Base-by-base conservation (phyloP, 2,888 invertebrate genomes). In the Platycheirus albimanus region DNA sequence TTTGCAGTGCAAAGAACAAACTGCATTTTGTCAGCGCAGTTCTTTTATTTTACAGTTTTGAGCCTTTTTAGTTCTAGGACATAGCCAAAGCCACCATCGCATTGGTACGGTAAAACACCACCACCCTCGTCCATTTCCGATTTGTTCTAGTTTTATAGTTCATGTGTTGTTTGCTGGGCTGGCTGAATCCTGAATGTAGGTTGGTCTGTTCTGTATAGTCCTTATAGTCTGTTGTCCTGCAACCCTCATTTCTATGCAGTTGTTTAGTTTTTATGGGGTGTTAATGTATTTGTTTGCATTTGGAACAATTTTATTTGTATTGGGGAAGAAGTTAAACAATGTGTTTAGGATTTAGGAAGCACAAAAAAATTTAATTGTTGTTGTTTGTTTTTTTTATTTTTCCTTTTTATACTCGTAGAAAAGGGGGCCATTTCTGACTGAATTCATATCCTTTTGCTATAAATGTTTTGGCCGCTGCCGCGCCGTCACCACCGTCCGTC, bases 231-330 rank as follows among this genome's bases (percentile, higher is more conserved):
- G 45, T 17, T 67, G 47, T 36, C 56, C 47, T 58, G 61, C 61
- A 47, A 54, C 64, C 45, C 70, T 19, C 49, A 15, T 51, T 36
- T 61, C 61, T 61, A 38, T 81, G 66, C 70, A 71, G 66, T 81
- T 81, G 66, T 71, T 64, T 76, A 81, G 80, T 71, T 81, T 78
- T 81, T 81, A 81, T 81, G 80, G 80, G 80, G 80, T 81, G 80
- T 81, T 81, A 81, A 81, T 76, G 80, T 81, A 76, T 81, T 76
- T 81, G 76, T 81, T 81, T 81, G 80, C 70, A 81, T 81, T 81
- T 47, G 66, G 13, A 81, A 52, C 56, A 71, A 30, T 66, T 70
- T 64, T 81, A 81, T 81, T 81, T 81, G 71, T 71, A 76, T 81
- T 81, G 76, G 80, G 52, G 76, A 75, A n/a, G n/a, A 81, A 81